Conservation (phyloP, 2,797 vertebrate species). For the Spea hammondii region DNA sequence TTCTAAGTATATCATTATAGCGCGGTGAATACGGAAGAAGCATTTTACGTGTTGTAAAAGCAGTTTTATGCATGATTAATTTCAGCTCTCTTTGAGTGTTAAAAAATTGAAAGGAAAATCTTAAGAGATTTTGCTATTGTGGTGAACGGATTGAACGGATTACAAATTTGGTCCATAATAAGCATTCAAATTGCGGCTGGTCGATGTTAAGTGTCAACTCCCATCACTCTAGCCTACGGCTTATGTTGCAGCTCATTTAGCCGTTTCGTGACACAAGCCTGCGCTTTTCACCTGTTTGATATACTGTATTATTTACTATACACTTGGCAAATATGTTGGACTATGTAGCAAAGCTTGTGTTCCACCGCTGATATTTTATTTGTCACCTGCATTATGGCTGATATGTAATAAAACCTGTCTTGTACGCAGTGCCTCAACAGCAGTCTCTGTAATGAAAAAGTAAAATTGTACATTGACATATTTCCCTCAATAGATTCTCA, state of each 20-base stretch:
- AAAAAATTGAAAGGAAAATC: background rate
- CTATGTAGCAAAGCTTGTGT: background rate
- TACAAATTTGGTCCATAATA: too few species aligned
- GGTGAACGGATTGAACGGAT: too few species aligned
- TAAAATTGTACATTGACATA: background rate
- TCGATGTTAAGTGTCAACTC: too few species aligned
- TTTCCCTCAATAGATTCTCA: background rate
- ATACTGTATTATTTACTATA: background rate
- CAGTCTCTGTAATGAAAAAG: background rate
- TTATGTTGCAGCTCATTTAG: too few species aligned
- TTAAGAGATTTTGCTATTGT: too few species aligned
- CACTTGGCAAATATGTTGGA: background rate
- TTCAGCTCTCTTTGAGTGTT: constrained; percentile 2
- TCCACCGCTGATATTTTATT: background rate
- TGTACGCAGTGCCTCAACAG: background rate
- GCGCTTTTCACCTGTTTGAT: background rate
- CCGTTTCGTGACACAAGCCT: too few species aligned
- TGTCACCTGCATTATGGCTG: background rate
- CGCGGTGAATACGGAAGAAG: background rate
- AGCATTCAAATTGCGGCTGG: too few species aligned
- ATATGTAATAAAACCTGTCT: background rate
- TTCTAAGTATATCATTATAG: background rate
- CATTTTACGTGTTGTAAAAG: constrained; percentile 1
- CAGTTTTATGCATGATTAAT: constrained; percentile 15
- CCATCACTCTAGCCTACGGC: too few species aligned